Conservation (phyloP, 1,140 invertebrate species). For the Amyelois transitella region DNA sequence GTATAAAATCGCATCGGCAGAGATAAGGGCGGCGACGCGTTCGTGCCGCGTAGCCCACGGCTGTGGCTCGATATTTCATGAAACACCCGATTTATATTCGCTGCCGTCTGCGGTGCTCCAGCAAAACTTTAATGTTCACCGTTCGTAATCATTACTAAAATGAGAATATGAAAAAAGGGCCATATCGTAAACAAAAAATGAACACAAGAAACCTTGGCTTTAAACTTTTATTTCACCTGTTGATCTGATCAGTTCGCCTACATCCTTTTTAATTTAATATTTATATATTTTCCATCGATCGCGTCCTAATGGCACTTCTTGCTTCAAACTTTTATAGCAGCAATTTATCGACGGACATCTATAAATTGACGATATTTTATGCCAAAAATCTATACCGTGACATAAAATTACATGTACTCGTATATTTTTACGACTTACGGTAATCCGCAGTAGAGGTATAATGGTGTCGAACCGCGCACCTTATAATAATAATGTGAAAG, state of each 20-base stretch:
- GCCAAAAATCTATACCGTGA: constrained; percentile 1
- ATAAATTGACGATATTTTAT: constrained; percentile 4
- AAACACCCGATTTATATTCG: constrained; percentile 69
- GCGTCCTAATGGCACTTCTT: not conserved
- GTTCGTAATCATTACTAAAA: constrained; percentile 60
- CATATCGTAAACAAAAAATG: constrained; percentile 1
- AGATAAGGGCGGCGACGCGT: constrained; percentile 61
- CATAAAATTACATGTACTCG: constrained; percentile 1
- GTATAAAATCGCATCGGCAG: constrained; percentile 65
- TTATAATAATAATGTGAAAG: constrained; percentile 10
- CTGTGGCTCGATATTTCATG: constrained; percentile 65
- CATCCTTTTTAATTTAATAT: not conserved
- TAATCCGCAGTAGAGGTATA: constrained; percentile 6
- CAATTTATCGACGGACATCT: not conserved
- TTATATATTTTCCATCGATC: too few relatives aligned
- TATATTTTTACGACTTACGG: constrained; percentile 8
- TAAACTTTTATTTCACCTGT: not conserved
- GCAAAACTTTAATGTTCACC: constrained; percentile 60
- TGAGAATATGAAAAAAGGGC: constrained; percentile 25
- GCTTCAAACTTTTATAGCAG: constrained; percentile 1
- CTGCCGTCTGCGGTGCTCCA: constrained; percentile 35
- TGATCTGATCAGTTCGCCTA: not conserved
- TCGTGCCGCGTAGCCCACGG: constrained; percentile 58
- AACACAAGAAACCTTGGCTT: not conserved
- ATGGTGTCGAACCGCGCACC: constrained; percentile 3